Percentiles rank a stretch among this genome's conserved stretches.
Conservation (phyloP, 2,113 vertebrate genomes). For the Serinus canaria region DNA sequence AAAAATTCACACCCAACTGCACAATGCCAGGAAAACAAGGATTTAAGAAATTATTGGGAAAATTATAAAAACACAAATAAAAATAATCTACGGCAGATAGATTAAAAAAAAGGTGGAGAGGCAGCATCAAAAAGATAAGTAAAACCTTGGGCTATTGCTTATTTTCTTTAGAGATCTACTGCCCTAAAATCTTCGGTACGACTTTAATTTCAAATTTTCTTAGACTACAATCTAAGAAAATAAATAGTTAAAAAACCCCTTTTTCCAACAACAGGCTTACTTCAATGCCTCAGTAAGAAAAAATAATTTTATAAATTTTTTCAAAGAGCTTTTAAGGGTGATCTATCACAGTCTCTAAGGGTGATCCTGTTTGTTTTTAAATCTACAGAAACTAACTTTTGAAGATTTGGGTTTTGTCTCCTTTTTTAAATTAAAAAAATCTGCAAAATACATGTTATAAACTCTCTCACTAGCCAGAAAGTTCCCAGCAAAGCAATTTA, state of each 20-base stretch:
- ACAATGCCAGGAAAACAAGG: neutral
- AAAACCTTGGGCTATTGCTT: neutral
- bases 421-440: neutral
- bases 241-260: neutral
- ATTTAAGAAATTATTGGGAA: neutral
- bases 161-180: neutral
- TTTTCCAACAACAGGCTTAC: neutral
- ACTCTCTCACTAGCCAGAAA: neutral
- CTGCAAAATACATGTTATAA: neutral
- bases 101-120: accelerated
- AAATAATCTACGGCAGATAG: neutral
- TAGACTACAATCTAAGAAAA: neutral
- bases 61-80: neutral
- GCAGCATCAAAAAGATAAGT: neutral
- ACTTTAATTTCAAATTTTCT: neutral
- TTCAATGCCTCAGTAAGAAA: neutral
- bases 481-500: neutral
- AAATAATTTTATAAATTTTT: neutral
- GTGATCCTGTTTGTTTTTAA: neutral
- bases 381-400: neutral
- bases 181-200: neutral
- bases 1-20: neutral
- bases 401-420: neutral
- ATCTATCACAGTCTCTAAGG: neutral
- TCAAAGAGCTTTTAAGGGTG: neutral